A percentile compares a stretch with the other conserved stretches of the same genome.
Conservation (phyloP, 2,797 vertebrate species). For the Eurystomus glaucurus region DNA sequence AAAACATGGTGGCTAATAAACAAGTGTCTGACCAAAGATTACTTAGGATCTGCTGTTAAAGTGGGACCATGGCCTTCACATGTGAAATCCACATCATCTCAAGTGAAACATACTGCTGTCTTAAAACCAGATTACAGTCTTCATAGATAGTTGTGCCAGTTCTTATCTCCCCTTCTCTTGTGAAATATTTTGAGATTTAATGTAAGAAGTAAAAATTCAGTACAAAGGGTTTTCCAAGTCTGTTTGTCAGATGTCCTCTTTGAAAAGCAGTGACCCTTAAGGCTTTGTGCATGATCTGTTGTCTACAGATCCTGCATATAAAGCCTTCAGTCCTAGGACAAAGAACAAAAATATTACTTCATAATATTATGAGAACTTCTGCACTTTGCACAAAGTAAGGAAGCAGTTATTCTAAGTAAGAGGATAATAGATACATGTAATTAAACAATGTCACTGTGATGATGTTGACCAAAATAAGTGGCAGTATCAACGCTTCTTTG, state of each 20-base stretch:
- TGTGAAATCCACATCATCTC: neutral
- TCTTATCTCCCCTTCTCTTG: neutral
- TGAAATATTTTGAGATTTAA: slow-evolving; percentile 19
- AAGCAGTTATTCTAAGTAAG: neutral
- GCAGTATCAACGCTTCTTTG: neutral
- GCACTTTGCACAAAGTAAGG: neutral
- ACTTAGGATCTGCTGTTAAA: neutral
- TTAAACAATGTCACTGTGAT: neutral
- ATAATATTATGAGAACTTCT: neutral
- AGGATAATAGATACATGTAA: neutral
- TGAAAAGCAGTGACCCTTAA: neutral
- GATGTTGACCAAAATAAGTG: neutral
- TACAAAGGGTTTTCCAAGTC: neutral
- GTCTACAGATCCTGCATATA: neutral
- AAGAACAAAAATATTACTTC: neutral
- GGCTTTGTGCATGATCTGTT: neutral
- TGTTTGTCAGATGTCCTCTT: neutral
- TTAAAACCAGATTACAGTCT: neutral
- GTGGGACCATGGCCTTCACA: neutral
- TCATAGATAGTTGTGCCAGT: neutral
- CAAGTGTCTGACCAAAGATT: neutral
- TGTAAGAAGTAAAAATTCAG: neutral
- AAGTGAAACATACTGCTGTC: neutral
- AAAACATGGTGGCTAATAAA: neutral
- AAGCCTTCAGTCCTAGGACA: neutral